Evolutionary conservation across 2,888 invertebrate species (phyloP).

Genomic region (Heliconius aoede): DNA sequence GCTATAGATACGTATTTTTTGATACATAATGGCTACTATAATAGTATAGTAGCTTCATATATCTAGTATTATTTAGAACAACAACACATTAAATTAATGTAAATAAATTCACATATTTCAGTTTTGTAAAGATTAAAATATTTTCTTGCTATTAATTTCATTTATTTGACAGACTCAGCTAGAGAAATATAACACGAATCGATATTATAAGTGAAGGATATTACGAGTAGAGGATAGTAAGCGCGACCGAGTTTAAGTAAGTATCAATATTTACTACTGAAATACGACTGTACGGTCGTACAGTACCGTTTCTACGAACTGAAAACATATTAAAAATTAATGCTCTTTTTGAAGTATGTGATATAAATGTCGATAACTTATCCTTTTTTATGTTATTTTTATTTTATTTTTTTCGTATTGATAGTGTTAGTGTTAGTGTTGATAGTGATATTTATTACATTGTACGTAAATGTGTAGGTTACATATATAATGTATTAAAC

Average conservation of each 20-base stretch:
- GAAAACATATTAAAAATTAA: constrained; percentile 20
- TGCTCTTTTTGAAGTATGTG: neutral
- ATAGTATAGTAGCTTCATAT: too few relatives aligned
- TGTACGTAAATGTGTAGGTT: too few relatives aligned
- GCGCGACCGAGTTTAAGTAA: constrained; percentile 20
- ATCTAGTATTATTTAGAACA: neutral
- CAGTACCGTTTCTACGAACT: neutral
- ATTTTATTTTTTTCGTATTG: too few relatives aligned
- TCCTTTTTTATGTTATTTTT: too few relatives aligned
- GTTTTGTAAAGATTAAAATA: neutral
- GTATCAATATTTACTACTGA: constrained; percentile 23
- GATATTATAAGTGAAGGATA: constrained; percentile 11
- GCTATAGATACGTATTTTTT: too few relatives aligned
- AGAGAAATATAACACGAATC: constrained; percentile 6
- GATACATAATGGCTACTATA: too few relatives aligned
- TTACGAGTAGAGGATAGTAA: constrained; percentile 11
- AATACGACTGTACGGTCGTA: constrained; percentile 19
- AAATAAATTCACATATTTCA: too few relatives aligned
- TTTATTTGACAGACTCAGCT: neutral
- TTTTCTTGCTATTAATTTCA: neutral
- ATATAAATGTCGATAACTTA: neutral
- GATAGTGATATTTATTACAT: too few relatives aligned
- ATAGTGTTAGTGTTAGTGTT: too few relatives aligned
- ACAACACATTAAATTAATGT: too few relatives aligned
- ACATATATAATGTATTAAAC: too few relatives aligned